phyloP scores from a whole-genome alignment of 2,113 vertebrate species.

The Chlorodrepanis virens region DNA sequence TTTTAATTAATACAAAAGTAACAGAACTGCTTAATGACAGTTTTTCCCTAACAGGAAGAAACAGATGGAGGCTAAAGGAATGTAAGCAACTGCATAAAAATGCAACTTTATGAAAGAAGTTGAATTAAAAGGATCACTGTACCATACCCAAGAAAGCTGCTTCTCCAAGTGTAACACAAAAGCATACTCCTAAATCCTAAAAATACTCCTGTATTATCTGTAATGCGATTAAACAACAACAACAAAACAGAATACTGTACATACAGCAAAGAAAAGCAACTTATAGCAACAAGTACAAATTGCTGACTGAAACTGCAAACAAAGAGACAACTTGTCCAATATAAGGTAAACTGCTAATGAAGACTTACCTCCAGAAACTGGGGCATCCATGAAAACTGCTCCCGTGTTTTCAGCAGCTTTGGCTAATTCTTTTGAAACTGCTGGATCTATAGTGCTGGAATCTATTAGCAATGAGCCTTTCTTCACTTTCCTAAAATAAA shows the following conservation, averaged over 20 bases:
- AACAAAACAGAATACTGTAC: background rate
- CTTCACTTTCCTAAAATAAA: slow-evolving; percentile 89
- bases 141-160: background rate
- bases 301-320: background rate
- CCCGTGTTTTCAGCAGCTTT: slow-evolving; percentile 93
- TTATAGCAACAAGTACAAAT: background rate
- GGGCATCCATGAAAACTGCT: slow-evolving; percentile 98
- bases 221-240: background rate
- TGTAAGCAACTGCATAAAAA: background rate
- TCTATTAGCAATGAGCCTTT: slow-evolving; percentile 96
- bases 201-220: background rate
- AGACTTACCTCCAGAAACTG: slow-evolving; percentile 93
- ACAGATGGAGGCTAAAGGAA: background rate
- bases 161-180: background rate
- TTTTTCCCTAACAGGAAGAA: background rate
- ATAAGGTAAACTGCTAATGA: background rate
- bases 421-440: slow-evolving; percentile 92
- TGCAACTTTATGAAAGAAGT: background rate
- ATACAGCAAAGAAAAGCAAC: background rate
- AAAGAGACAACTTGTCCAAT: background rate
- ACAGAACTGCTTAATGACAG: background rate
- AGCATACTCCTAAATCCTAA: background rate
- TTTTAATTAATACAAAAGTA: background rate
- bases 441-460: slow-evolving; percentile 97
- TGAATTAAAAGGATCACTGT: background rate